These are phyloP conservation scores for Scatophagus argus DNA, from an alignment of 2,113 vertebrate species.

Conservation along the genomic window DNA sequence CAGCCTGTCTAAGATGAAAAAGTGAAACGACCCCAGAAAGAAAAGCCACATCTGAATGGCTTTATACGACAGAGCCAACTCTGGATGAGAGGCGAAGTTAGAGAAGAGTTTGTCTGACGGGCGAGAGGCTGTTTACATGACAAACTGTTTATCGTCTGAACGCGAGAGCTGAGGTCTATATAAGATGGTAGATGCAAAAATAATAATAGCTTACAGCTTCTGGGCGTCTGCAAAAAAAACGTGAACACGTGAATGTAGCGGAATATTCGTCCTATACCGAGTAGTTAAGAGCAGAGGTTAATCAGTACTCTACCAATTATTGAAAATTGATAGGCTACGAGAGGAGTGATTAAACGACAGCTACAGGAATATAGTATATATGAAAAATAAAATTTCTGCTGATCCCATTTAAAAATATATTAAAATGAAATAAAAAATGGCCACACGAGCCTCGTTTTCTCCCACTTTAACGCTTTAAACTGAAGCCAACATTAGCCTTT, in stretches of 20 bases:
- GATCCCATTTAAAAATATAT: background rate
- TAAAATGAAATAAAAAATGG: background rate
- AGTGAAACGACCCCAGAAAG: conserved; percentile 81
- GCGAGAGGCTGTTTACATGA: background rate
- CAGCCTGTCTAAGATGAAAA: conserved; percentile 86
- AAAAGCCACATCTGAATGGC: conserved; percentile 79
- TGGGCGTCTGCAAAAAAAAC: background rate
- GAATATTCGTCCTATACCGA: background rate
- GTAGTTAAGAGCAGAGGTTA: background rate
- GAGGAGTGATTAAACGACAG: conserved; percentile 6
- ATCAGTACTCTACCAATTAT: conserved; percentile 27
- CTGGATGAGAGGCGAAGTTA: conserved; percentile 16
- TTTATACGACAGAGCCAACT: conserved; percentile 41
- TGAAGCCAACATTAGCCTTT: conserved; percentile 18
- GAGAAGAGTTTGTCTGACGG: background rate
- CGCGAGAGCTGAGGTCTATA: too few relatives aligned
- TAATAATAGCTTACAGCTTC: too few relatives aligned
- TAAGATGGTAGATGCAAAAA: too few relatives aligned
- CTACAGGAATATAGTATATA: too few relatives aligned
- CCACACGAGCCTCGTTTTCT: background rate
- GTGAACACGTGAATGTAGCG: too few relatives aligned
- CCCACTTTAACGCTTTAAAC: conserved; percentile 13
- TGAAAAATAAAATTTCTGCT: background rate
- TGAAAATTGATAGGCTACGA: conserved; percentile 3
- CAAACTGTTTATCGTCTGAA: background rate